Evolutionary conservation across 2,113 vertebrate species (phyloP).

Genomic region (Megaptera novaeangliae): DNA sequence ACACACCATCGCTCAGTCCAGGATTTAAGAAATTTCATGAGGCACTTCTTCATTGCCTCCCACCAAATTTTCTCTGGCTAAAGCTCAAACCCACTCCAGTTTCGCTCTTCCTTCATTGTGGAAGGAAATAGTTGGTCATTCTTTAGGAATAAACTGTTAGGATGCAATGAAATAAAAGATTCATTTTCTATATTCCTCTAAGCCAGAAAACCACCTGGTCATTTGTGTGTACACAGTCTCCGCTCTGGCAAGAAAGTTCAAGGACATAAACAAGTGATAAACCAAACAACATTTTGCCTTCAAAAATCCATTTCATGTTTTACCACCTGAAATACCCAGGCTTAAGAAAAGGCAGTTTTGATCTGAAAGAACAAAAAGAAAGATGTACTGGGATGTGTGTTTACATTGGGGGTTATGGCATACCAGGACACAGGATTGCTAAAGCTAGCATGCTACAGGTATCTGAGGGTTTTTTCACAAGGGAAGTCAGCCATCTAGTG

Average conservation of each 20-base stretch:
- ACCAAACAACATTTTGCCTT: conserved; percentile 39
- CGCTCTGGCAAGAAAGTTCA: conserved; percentile 17
- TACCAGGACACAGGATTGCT: background rate
- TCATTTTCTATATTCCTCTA: background rate
- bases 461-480: background rate
- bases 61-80: background rate
- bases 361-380: conserved; percentile 8
- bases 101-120: background rate
- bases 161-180: background rate
- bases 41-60: background rate
- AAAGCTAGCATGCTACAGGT: background rate
- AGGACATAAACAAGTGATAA: conserved; percentile 25
- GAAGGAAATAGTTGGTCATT: background rate
- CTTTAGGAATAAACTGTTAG: background rate
- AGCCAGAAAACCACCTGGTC: background rate
- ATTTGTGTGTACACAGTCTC: background rate
- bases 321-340: background rate
- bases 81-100: background rate
- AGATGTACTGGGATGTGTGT: background rate
- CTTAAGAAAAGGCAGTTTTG: conserved; percentile 21
- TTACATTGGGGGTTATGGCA: background rate
- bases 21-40: background rate
- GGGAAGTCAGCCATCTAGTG: background rate
- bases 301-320: conserved; percentile 35
- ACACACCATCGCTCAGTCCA: background rate